Evolutionary conservation across 2,888 invertebrate genomes (phyloP), one percentile per base, ranked within the genome.

Genomic region (Apamea monoglypha): DNA sequence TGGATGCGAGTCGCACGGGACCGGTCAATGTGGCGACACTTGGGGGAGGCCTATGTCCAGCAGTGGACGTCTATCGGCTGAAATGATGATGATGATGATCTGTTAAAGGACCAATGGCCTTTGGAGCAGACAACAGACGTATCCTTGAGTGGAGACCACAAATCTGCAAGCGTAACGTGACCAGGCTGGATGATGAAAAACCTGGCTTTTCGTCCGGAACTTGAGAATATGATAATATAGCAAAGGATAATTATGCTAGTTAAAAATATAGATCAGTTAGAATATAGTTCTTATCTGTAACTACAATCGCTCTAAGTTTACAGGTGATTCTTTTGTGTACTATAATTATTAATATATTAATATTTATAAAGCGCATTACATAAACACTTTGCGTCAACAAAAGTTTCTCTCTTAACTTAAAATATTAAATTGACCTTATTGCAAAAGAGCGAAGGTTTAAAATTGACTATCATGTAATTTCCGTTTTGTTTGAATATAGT

Each of bases 401-500:
- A 67, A 44, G 2, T 40, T 12, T 40, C 18, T 0, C 3, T 0
- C 8, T 1, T 0, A 14, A 56, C 8, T 1, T 0, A 14, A 56
- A 71, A 47, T 7, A 6, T 14, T 44, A 76, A 66, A 74, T 44
- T 14, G 0, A 68, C 73, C 14, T 53, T 78, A 82, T n/a, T 2
- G 0, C 0, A 2, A 12, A 1, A 10, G 0, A 0, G 0, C 14
- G 67, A 80, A 50, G 59, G 68, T 79, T 63, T 21, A 64, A 61
- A 59, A 76, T 86, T 14, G 21, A 61, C 16, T 75, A 59, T 59
- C 14, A 10, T 18, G 8, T 81, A 67, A 75, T 69, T 80, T 82
- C 70, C 21, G 81, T 74, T 44, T 32, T 76, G 82, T 84, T 88
- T 81, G 40, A 71, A 74, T 73, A 29, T 72, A 66, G 79, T 73